phyloP scores from a whole-genome alignment of 2,797 vertebrate species.

The Poecilia velifera region DNA sequence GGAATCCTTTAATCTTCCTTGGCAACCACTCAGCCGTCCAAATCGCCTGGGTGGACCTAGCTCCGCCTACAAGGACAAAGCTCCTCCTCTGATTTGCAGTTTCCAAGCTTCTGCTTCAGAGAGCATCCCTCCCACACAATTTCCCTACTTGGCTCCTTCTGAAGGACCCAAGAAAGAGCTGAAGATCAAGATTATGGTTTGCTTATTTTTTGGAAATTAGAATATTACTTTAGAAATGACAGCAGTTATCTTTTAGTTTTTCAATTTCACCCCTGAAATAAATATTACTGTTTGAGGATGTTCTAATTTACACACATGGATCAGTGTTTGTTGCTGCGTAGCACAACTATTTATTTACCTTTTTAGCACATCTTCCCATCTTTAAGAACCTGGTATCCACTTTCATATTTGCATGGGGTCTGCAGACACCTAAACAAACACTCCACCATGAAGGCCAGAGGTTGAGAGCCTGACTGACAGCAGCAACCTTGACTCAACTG shows the following conservation, averaged over 20 bases:
- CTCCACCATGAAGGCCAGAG: slow-evolving; percentile 83
- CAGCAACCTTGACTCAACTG: slow-evolving; percentile 93
- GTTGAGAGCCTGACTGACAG: slow-evolving; percentile 85
- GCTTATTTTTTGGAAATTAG: too few species aligned
- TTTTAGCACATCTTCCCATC: neutral
- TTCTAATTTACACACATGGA: neutral
- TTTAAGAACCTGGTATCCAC: slow-evolving; percentile 1
- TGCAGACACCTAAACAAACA: slow-evolving; percentile 80
- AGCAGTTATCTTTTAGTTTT: neutral
- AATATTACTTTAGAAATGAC: too few species aligned
- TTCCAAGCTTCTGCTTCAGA: too few species aligned
- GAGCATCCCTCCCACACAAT: too few species aligned
- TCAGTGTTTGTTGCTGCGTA: neutral
- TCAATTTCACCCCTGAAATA: neutral
- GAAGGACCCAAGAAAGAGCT: too few species aligned
- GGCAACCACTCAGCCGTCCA: too few species aligned
- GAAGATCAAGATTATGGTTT: too few species aligned
- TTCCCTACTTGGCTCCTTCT: too few species aligned
- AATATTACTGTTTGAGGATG: neutral
- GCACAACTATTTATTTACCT: neutral
- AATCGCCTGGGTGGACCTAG: too few species aligned
- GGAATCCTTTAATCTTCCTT: too few species aligned
- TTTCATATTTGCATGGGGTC: slow-evolving; percentile 11
- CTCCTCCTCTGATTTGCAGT: too few species aligned
- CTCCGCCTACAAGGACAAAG: too few species aligned